Percentiles rank a stretch among this genome's conserved stretches.
phyloP scores from a whole-genome alignment of 2,888 invertebrate species.

The Lepas anatifera region DNA sequence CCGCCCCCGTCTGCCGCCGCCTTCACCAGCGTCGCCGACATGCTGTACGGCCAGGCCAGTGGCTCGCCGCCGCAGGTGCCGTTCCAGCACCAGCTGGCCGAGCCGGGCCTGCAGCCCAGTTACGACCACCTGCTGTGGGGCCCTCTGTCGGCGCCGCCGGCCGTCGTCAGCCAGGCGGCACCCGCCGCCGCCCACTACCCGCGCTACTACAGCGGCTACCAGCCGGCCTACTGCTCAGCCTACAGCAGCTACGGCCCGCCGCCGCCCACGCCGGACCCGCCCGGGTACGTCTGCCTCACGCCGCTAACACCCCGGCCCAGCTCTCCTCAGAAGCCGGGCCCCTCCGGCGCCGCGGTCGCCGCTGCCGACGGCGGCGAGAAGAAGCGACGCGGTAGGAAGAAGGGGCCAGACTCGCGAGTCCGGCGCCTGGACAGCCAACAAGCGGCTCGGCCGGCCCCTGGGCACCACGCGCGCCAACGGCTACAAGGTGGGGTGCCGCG shows the following conservation, averaged over 20 bases:
- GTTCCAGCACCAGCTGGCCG: neutral
- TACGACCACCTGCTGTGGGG: neutral
- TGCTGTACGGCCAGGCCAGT: neutral
- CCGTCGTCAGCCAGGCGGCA: neutral
- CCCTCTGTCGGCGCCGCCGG: neutral
- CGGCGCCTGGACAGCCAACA: conserved; percentile 1
- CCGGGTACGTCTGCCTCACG: conserved; percentile 1
- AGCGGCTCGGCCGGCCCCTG: neutral
- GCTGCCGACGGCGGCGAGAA: neutral
- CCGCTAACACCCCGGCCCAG: neutral
- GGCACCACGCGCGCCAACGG: conserved; percentile 9
- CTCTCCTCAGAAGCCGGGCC: neutral
- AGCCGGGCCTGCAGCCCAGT: neutral
- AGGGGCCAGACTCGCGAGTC: neutral
- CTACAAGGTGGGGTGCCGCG: conserved; percentile 6
- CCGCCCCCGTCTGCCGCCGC: too few species aligned
- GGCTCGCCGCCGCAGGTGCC: neutral
- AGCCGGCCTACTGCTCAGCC: neutral
- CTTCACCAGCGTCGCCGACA: neutral
- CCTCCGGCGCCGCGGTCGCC: too few species aligned
- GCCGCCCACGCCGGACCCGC: neutral
- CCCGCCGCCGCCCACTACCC: neutral
- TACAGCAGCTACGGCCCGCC: neutral
- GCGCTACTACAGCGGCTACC: neutral
- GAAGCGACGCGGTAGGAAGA: neutral